phyloP scores from a whole-genome alignment of 2,113 vertebrate genomes.

The Sinocyclocheilus anophthalmus region DNA sequence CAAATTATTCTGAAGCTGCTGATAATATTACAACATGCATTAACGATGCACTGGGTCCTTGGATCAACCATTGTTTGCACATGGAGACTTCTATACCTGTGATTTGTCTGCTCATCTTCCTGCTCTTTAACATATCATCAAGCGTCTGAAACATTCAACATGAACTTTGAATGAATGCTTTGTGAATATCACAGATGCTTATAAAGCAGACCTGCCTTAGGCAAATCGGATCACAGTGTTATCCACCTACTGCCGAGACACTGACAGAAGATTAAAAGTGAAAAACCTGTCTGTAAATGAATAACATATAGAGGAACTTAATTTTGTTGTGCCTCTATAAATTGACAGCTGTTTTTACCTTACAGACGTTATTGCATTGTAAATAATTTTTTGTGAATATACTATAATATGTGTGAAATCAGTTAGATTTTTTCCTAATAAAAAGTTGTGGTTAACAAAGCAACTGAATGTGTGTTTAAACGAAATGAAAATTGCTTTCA shows the following conservation, averaged over 20 bases:
- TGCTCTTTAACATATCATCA: not conserved
- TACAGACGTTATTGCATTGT: no score
- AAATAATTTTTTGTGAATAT: no score
- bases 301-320: no score
- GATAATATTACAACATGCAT: not conserved
- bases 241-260: not conserved
- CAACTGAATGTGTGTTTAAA: no score
- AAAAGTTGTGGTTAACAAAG: no score
- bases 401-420: no score
- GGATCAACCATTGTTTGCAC: not conserved
- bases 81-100: not conserved
- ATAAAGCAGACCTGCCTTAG: conserved; percentile 7
- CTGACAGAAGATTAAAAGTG: not conserved
- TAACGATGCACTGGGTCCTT: not conserved
- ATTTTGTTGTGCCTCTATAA: no score
- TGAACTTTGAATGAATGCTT: not conserved
- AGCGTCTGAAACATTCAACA: not conserved
- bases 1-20: not conserved
- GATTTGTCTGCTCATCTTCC: not conserved
- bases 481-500: no score
- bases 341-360: no score
- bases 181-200: not conserved
- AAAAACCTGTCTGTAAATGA: no score
- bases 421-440: no score
- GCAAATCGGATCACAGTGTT: not conserved